Conservation (phyloP, 2,888 invertebrate species). For the Phaonia tiefii region DNA sequence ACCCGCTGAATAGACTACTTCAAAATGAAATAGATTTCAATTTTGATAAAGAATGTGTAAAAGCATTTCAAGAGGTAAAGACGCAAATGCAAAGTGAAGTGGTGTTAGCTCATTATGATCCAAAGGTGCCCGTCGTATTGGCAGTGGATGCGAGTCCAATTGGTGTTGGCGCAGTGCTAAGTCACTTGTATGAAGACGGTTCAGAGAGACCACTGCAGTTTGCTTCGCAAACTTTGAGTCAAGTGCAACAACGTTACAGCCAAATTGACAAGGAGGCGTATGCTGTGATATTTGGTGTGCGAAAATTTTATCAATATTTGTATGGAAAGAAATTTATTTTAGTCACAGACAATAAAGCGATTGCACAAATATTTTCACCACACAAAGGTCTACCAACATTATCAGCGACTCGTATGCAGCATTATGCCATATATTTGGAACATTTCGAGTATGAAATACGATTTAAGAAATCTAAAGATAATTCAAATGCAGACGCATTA, state of each 20-base stretch:
- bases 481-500: constrained; percentile 2
- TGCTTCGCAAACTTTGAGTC: constrained; percentile 73
- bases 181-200: constrained; percentile 74
- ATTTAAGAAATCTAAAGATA: neutral
- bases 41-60: too few species aligned
- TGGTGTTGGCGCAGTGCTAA: too few species aligned
- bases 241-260: constrained; percentile 58
- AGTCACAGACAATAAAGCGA: constrained; percentile 69
- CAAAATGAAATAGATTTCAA: too few species aligned
- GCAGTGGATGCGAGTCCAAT: too few species aligned
- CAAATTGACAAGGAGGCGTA: constrained; percentile 71
- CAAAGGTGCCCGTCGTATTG: too few species aligned
- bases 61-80: constrained; percentile 4
- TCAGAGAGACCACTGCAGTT: constrained; percentile 77
- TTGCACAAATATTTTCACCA: constrained; percentile 24
- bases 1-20: constrained; percentile 62
- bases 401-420: constrained; percentile 24
- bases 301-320: too few species aligned
- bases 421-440: neutral
- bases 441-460: neutral
- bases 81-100: constrained; percentile 61
- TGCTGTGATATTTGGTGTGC: constrained; percentile 69
- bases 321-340: too few species aligned
- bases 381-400: neutral
- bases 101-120: too few species aligned